phyloP scores from a whole-genome alignment of 1,140 invertebrate genomes.

The Dysdera silvatica region DNA sequence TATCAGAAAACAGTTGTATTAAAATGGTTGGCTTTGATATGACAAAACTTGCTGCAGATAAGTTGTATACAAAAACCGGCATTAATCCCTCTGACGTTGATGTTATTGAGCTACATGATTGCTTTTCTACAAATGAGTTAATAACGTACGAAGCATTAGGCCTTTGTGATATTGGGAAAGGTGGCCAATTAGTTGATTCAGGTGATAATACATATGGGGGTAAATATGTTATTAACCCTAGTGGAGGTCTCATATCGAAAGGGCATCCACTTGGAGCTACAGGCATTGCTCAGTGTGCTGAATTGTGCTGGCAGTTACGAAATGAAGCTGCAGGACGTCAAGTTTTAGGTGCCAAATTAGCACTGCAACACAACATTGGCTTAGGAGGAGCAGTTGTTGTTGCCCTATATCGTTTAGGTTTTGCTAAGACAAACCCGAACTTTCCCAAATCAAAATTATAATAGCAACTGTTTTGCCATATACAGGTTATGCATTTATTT shows the following conservation, averaged over 20 bases:
- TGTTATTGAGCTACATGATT: slow-evolving; percentile 96
- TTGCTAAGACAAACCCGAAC: no score
- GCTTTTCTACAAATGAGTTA: slow-evolving; percentile 95
- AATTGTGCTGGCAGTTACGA: slow-evolving; percentile 83
- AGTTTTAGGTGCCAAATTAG: slow-evolving; percentile 73
- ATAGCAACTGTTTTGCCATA: slow-evolving; percentile 16
- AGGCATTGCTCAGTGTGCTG: slow-evolving; percentile 89
- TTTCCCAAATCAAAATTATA: neutral
- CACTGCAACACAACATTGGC: slow-evolving; percentile 92
- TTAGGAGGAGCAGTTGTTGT: slow-evolving; percentile 92
- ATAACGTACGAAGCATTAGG: slow-evolving; percentile 96
- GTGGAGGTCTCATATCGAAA: slow-evolving; percentile 95
- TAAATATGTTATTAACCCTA: slow-evolving; percentile 93
- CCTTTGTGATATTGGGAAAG: slow-evolving; percentile 80
- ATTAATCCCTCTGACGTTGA: slow-evolving; percentile 74
- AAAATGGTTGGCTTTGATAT: slow-evolving; percentile 93
- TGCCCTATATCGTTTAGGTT: slow-evolving; percentile 76
- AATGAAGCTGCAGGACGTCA: slow-evolving; percentile 83
- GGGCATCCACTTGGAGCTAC: slow-evolving; percentile 97
- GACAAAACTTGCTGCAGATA: slow-evolving; percentile 74
- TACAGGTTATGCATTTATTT: neutral
- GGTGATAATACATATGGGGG: slow-evolving; percentile 98
- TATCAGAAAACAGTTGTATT: slow-evolving; percentile 74
- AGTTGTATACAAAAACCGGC: slow-evolving; percentile 68
- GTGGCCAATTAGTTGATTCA: slow-evolving; percentile 81